These are phyloP conservation scores for Andrena bucephala DNA, from an alignment of 2,888 invertebrate genomes.

Conservation along the genomic window DNA sequence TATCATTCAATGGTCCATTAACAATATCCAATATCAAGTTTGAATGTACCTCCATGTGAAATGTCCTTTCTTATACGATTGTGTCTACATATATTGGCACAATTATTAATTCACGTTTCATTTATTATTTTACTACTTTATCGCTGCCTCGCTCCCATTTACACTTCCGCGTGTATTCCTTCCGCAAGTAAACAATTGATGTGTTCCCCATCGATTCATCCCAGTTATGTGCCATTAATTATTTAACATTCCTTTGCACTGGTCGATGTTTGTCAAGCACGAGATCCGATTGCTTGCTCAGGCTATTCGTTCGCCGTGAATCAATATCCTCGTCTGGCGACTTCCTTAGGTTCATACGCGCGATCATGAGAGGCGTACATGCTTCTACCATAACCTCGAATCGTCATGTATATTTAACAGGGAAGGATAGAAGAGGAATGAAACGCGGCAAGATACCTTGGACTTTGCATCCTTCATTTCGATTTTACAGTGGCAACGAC, in stretches of 20 bases:
- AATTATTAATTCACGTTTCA: not conserved
- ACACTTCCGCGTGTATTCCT: not conserved
- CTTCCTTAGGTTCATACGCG: conserved; percentile 37
- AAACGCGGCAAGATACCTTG: not conserved
- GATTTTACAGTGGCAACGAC: not conserved
- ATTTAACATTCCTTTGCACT: not conserved
- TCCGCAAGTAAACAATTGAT: not conserved
- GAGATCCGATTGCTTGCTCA: conserved; percentile 22
- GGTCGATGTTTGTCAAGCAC: conserved; percentile 22
- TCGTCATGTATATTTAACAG: conserved; percentile 1
- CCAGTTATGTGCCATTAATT: not conserved
- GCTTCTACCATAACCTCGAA: conserved; percentile 32
- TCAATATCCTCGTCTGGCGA: conserved; percentile 48
- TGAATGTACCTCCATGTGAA: no score
- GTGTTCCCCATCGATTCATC: not conserved
- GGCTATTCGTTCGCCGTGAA: conserved; percentile 20
- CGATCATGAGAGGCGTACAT: conserved; percentile 15
- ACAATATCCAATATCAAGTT: no score
- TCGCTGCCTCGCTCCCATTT: not conserved
- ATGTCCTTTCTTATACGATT: no score
- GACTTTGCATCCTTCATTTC: not conserved
- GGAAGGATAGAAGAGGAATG: conserved; percentile 1
- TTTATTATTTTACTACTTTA: not conserved
- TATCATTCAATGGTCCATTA: no score
- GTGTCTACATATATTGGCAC: no score